Conservation (phyloP, 1,140 invertebrate species). For the Neoseiulus cucumeris region DNA sequence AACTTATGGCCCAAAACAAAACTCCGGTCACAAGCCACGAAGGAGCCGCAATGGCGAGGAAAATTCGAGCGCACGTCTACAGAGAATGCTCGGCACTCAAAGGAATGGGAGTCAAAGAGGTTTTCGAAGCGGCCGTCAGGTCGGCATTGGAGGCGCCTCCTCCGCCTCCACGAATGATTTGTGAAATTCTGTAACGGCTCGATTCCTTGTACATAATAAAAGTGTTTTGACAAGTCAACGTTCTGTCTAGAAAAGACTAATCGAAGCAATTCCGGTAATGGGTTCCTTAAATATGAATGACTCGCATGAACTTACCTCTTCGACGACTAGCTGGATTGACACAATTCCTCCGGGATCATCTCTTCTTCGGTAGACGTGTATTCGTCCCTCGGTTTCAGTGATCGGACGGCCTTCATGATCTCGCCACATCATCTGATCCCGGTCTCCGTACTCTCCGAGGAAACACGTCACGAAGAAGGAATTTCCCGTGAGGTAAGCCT, state of each 20-base stretch:
- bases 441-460: background rate
- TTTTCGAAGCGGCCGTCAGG: background rate
- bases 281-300: too few relatives aligned
- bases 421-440: background rate
- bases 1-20: background rate
- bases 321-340: background rate
- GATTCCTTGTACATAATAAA: too few relatives aligned
- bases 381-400: constrained; percentile 3
- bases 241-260: too few relatives aligned
- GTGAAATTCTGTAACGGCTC: too few relatives aligned
- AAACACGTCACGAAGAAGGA: constrained; percentile 11
- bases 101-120: background rate
- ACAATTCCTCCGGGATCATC: constrained; percentile 1
- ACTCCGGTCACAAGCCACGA: background rate
- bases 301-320: background rate
- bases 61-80: background rate
- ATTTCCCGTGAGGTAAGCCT: constrained; percentile 3
- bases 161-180: too few relatives aligned
- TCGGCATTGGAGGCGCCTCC: background rate
- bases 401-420: background rate
- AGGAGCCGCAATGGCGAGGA: background rate
- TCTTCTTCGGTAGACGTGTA: constrained; percentile 9
- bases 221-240: too few relatives aligned
- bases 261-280: too few relatives aligned
- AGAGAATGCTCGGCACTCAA: background rate